Base-by-base conservation (phyloP, 2,113 vertebrate genomes). In the Forbesichthys agassizii region DNA sequence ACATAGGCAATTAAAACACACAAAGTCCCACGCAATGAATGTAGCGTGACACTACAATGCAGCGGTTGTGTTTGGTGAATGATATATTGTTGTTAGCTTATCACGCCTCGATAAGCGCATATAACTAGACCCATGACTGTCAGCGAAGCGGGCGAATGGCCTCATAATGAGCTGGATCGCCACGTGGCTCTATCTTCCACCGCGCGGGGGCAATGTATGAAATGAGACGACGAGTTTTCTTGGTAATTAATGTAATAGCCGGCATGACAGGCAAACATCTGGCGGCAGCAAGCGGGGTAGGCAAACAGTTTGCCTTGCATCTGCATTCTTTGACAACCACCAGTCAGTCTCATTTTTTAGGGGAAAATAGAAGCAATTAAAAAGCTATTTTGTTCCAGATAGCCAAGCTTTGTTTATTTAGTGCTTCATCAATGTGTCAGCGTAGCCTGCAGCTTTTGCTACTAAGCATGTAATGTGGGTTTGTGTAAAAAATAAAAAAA, bases 281-380 rank as follows among this genome's bases (percentile, higher is more conserved):
- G 82, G 86, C 64, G 60, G 48, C 53, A 56, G 67, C 47, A 54
- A 73, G 71, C 47, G 47, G 67, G 60, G 56, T 53, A 54, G 14
- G 20, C 61, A 82, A 80, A 73, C 80, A 68, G 70, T 80, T 80
- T 83, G 85, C 33, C 33, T 56, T 66, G 78, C 75, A 84, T 84
- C 68, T 88, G 83, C 66, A 69, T 65, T 64, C 58, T 33, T 61
- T 75, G 77, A 80, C 69, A 78, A 74, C 66, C 73, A 81, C 66
- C 70, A 86, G 74, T 84, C 86, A 76, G n/a, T 57, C 57, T 49
- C 46, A 76, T 81, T 82, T 81, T 74, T 73, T 75, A 78, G 62
- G 74, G 57, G 36, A 80, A 84, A 84, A 80, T 78, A 64, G 63
- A 51, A 64, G 77, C 82, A 83, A 84, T 86, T 83, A 88, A 84